A percentile compares a stretch with the other conserved stretches of the same genome.
phyloP scores from a whole-genome alignment of 2,797 vertebrate genomes.

The Chaenodraco wilsoni region DNA sequence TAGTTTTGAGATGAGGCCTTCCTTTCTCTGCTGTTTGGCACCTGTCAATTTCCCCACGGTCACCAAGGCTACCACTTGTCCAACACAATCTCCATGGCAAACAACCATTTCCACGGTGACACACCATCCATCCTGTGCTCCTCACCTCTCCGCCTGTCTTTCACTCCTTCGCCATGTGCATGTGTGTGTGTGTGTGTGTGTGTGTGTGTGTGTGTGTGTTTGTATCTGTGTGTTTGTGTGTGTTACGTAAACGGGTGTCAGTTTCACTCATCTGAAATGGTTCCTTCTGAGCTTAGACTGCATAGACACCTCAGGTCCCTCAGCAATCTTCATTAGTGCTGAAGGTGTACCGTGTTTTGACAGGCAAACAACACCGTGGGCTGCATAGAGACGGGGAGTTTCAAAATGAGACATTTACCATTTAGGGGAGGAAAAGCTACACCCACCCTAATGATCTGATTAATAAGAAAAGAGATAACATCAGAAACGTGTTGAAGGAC shows the following conservation, averaged over 20 bases:
- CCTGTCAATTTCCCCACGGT: constrained; percentile 38
- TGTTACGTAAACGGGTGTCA: constrained; percentile 25
- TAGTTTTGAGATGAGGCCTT: constrained; percentile 69
- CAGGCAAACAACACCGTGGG: constrained; percentile 21
- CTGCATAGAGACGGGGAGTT: constrained; percentile 45
- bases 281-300: constrained; percentile 47
- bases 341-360: background rate
- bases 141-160: constrained; percentile 78
- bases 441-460: constrained; percentile 21
- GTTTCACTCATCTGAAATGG: constrained; percentile 51
- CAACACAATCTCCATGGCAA: constrained; percentile 27
- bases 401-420: constrained; percentile 46
- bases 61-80: constrained; percentile 39
- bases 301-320: background rate
- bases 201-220: no score
- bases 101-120: constrained; percentile 56
- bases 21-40: constrained; percentile 41
- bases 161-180: constrained; percentile 60
- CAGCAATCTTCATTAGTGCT: background rate
- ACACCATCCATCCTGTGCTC: constrained; percentile 81
- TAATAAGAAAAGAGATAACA: constrained; percentile 20
- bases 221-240: background rate
- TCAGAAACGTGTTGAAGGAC: background rate
- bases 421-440: constrained; percentile 33
- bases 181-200: constrained; percentile 9